Conservation (phyloP, 2,888 invertebrate species). For the Torymus tubicola region DNA sequence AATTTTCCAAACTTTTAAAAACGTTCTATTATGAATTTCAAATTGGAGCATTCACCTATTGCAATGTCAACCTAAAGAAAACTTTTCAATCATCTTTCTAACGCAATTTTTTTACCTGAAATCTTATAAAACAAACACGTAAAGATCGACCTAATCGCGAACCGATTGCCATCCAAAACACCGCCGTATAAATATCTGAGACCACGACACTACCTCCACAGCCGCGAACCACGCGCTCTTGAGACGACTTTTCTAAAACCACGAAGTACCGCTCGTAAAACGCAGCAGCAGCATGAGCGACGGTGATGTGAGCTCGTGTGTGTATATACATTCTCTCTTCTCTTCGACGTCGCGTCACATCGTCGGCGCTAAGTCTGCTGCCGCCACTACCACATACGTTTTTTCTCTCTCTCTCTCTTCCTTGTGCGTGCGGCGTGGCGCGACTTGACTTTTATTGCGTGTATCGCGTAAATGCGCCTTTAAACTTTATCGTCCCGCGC, state of each 20-base stretch:
- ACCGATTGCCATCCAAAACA: no score
- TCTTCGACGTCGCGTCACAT: constrained; percentile 23
- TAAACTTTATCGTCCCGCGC: constrained; percentile 59
- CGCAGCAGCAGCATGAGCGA: constrained; percentile 62
- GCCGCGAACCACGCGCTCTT: neutral
- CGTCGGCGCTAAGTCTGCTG: constrained; percentile 53
- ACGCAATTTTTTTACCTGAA: no score
- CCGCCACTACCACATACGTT: constrained; percentile 3
- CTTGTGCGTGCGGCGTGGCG: constrained; percentile 48
- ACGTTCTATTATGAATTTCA: no score
- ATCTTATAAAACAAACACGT: no score
- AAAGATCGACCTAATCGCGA: no score
- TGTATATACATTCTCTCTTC: neutral
- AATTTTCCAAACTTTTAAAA: no score
- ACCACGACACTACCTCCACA: no score
- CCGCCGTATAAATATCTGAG: no score
- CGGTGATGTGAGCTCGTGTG: constrained; percentile 25
- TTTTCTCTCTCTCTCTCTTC: constrained; percentile 39
- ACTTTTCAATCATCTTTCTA: no score
- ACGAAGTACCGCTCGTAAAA: constrained; percentile 71
- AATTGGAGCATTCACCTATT: no score
- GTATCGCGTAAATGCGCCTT: constrained; percentile 70
- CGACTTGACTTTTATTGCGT: constrained; percentile 72
- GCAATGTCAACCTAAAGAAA: no score
- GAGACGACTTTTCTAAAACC: constrained; percentile 70